Base-by-base conservation (phyloP, 2,113 vertebrate genomes). In the Prietella phreatophila region DNA sequence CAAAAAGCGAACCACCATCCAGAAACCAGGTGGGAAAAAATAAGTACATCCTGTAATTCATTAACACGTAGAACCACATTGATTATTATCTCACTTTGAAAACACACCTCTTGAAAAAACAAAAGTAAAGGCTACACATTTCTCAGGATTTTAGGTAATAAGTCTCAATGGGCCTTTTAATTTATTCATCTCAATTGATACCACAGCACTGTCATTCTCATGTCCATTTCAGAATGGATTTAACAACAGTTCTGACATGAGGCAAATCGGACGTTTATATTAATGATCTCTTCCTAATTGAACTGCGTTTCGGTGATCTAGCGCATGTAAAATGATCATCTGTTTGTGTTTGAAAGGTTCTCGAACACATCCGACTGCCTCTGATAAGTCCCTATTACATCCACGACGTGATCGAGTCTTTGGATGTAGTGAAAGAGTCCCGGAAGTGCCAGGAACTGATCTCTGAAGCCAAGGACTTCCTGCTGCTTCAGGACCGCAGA, bases 301-400 rank as follows among this genome's bases (percentile, higher is more conserved):
- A 47, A 7, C 5, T 47, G 42, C 42, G 39, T 76, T 47, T 78
- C 33, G n/a, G 39, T 30, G 17, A 71, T 7, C 17, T 36, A 63
- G 1, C 17, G 61, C 14, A 4, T 85, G 55, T 33, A 22, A 2
- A 61, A 85, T 69, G 0, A 60, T 42, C 22, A 22, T 55, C 53
- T 81, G 56, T 69, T 30, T 87, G 22, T 79, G 17, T 42, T 36
- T n/a, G 87, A 19, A 25, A 96, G 96, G 95, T 96, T 55, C 92
- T 96, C 0, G 96, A 96, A 89, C 94, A 96, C 36, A 94, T 96
- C 71, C 93, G 95, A 0, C 91, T 96, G 90, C 94, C 96, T 75
- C 93, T 96, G 3, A 94, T 96, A 82, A 96, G 95, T 89, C 96
- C 96, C 0, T 96, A 96, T 90, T 96, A 95, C 93, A 95, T 96